Evolutionary conservation across 2,797 vertebrate species (phyloP).

Genomic region (Sebastes cheni): DNA sequence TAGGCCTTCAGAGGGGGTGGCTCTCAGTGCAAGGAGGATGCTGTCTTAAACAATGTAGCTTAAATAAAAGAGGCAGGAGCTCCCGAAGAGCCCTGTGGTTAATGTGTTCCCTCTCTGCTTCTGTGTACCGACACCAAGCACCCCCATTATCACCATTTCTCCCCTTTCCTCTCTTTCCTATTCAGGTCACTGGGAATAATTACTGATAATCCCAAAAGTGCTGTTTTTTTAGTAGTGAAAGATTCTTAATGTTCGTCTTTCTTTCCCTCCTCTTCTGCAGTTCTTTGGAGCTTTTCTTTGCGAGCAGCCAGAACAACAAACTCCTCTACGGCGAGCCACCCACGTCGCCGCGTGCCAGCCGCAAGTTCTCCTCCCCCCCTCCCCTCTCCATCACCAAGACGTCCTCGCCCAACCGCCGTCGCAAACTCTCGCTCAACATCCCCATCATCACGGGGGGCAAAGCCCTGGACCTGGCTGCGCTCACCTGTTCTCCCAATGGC

Average conservation of each 20-base stretch:
- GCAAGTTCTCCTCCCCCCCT: conserved; percentile 96
- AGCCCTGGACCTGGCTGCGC: conserved; percentile 92
- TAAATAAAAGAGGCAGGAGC: conserved; percentile 78
- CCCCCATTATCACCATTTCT: conserved; percentile 6
- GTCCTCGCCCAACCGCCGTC: conserved; percentile 91
- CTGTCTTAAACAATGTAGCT: conserved; percentile 83
- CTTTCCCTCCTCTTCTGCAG: conserved; percentile 62
- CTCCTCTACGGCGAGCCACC: conserved; percentile 94
- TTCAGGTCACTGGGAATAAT: conserved; percentile 6
- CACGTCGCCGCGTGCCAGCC: conserved; percentile 92
- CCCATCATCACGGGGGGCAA: conserved; percentile 98
- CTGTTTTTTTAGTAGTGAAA: neutral
- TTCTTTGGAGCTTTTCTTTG: conserved; percentile 95
- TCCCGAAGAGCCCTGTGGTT: conserved; percentile 64
- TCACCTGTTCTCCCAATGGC: conserved; percentile 92
- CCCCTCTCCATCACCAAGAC: conserved; percentile 91
- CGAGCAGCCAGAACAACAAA: conserved; percentile 94
- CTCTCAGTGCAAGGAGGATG: conserved; percentile 82
- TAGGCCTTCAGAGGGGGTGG: conserved; percentile 83
- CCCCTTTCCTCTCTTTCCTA: neutral
- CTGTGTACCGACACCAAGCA: conserved; percentile 44
- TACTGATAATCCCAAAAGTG: conserved; percentile 1
- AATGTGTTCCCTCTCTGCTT: conserved; percentile 51
- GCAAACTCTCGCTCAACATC: conserved; percentile 98
- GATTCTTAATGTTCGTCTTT: neutral